Conservation (phyloP, 2,113 vertebrate genomes). For the Anhinga rufa region DNA sequence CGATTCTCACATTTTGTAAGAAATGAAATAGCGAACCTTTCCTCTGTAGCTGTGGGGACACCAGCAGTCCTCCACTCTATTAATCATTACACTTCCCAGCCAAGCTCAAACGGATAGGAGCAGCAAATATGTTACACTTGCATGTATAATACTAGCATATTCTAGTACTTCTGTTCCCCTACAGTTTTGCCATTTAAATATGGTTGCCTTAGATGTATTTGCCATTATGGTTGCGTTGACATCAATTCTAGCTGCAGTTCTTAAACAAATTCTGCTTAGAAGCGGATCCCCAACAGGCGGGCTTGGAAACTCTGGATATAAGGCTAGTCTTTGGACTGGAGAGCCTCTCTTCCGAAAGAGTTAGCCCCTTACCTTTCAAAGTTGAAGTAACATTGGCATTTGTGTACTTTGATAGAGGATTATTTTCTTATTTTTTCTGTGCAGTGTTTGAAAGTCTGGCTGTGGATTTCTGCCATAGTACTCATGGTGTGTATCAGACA, state of each 20-base stretch:
- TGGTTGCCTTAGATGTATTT: not conserved
- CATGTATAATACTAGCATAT: not conserved
- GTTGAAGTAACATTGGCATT: not conserved
- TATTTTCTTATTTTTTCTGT: no score
- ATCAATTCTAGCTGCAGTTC: not conserved
- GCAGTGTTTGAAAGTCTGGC: not conserved
- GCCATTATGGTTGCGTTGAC: not conserved
- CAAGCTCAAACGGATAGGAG: not conserved
- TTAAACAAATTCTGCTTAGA: not conserved
- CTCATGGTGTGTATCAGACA: rapidly evolving
- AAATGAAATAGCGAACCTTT: not conserved
- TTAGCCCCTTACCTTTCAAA: not conserved
- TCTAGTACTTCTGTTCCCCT: not conserved
- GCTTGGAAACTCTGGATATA: not conserved
- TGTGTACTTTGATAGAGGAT: not conserved
- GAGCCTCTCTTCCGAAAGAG: not conserved
- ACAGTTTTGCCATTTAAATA: not conserved
- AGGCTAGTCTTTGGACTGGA: not conserved
- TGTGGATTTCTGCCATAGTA: not conserved
- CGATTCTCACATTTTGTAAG: not conserved
- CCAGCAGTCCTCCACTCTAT: not conserved
- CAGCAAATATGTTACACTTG: not conserved
- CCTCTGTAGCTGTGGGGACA: not conserved
- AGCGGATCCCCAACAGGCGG: not conserved
- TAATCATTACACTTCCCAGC: not conserved